These are phyloP conservation scores for Sitobion miscanthi DNA, from an alignment of 1,140 invertebrate genomes.

Conservation along the genomic window DNA sequence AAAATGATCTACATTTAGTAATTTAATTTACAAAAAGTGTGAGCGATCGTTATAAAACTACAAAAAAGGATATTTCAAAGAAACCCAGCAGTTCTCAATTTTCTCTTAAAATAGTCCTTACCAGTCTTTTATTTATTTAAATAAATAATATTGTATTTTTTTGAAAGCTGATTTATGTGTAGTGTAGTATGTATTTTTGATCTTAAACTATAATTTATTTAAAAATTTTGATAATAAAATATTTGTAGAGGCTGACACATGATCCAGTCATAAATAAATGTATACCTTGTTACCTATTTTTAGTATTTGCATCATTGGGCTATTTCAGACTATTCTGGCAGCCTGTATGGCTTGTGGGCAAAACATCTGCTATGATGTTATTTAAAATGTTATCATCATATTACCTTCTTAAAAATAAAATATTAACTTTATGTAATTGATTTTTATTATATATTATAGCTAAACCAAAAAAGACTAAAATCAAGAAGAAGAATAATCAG, in stretches of 20 bases:
- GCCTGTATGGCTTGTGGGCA: background rate
- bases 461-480: conserved; percentile 39
- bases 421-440: background rate
- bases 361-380: conserved; percentile 30
- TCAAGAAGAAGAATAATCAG: conserved; percentile 35
- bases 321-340: conserved; percentile 52
- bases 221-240: background rate
- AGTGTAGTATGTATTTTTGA: background rate
- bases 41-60: too few relatives aligned
- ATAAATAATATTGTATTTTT: background rate
- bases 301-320: conserved; percentile 51
- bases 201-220: background rate
- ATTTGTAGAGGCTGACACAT: background rate
- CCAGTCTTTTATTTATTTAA: background rate
- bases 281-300: conserved; percentile 40
- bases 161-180: too few relatives aligned
- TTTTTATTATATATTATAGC: conserved; percentile 21
- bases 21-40: too few relatives aligned
- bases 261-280: conserved; percentile 39
- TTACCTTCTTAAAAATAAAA: background rate
- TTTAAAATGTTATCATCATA: conserved; percentile 7
- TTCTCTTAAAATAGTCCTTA: background rate
- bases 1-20: too few relatives aligned
- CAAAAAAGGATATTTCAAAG: background rate
- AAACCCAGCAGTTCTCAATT: background rate